Conservation (phyloP, 2,888 invertebrate genomes). For the Cephus spinipes region DNA sequence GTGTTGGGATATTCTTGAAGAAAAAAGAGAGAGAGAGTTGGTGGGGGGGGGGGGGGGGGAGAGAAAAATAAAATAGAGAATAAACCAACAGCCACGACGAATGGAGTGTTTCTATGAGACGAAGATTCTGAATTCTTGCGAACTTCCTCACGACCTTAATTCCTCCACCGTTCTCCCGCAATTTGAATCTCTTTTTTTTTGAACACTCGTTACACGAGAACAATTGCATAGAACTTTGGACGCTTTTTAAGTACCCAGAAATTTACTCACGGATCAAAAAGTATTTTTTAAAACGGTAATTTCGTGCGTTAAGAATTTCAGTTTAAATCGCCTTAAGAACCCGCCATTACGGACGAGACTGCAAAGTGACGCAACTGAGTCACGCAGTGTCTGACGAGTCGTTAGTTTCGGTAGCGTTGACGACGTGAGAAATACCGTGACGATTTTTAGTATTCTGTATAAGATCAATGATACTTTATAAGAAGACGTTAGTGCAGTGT, state of each 20-base stretch:
- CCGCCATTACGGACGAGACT: not conserved
- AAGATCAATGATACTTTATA: not conserved
- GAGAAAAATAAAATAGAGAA: not conserved
- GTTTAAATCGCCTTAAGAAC: conserved; percentile 20
- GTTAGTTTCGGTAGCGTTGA: not conserved
- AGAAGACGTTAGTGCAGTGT: not conserved
- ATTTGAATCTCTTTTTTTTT: conserved; percentile 17
- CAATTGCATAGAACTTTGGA: not conserved
- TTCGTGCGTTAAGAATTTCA: not conserved
- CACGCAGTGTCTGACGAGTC: not conserved
- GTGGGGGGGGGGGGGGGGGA: not conserved
- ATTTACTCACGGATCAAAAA: not conserved
- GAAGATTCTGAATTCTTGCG: not conserved
- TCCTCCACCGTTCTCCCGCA: conserved; percentile 43
- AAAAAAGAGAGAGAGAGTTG: conserved; percentile 13
- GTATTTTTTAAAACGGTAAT: not conserved
- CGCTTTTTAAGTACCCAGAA: not conserved
- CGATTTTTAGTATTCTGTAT: not conserved
- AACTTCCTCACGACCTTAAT: conserved; percentile 35
- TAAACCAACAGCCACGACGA: not conserved
- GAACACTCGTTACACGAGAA: not conserved
- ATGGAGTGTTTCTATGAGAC: not conserved
- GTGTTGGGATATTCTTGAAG: not conserved
- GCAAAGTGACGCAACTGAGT: not conserved
- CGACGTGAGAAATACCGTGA: not conserved